Evolutionary conservation across 2,888 invertebrate genomes (phyloP).

Genomic region (Drosophila conformis): DNA sequence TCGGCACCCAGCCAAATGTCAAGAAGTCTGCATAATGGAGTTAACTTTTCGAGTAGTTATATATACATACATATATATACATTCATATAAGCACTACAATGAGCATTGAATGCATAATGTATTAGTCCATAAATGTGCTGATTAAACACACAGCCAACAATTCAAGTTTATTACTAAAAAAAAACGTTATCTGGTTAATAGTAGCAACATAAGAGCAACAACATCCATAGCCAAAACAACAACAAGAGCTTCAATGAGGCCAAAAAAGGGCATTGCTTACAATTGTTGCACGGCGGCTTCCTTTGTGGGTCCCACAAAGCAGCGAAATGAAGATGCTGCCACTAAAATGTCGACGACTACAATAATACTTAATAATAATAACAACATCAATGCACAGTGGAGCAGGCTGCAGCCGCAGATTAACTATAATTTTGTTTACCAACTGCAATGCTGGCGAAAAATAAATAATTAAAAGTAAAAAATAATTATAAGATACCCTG

Average conservation of each 20-base stretch:
- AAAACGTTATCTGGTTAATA: constrained; percentile 42
- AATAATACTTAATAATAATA: constrained; percentile 28
- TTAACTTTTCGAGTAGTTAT: constrained; percentile 23
- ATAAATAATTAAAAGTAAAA: constrained; percentile 12
- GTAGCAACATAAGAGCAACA: constrained; percentile 8
- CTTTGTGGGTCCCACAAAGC: constrained; percentile 45
- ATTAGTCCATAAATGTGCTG: constrained; percentile 68
- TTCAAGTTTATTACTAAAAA: constrained; percentile 35
- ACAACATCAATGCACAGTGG: constrained; percentile 6
- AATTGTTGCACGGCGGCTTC: constrained; percentile 51
- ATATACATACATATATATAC: constrained; percentile 8
- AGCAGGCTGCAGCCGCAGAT: constrained; percentile 11
- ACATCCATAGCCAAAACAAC: constrained; percentile 6
- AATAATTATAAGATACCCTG: background rate
- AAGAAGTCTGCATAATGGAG: constrained; percentile 64
- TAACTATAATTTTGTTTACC: constrained; percentile 12
- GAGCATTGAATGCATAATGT: constrained; percentile 64
- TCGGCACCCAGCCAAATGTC: constrained; percentile 61
- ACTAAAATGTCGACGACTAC: constrained; percentile 51
- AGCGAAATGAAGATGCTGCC: constrained; percentile 67
- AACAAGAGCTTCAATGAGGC: constrained; percentile 7
- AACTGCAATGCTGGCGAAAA: constrained; percentile 17
- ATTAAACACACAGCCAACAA: constrained; percentile 47
- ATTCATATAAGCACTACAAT: constrained; percentile 32
- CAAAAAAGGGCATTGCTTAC: constrained; percentile 66